phyloP scores from a whole-genome alignment of 2,113 vertebrate genomes.

The Danio rerio region GRCz12tu NC_133181.1:47289501-47290000 shows the following conservation, averaged over 20 bases:
- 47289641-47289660: too few species aligned
- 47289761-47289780: conserved; percentile 15
- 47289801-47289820: background rate
- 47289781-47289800: background rate
- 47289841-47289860: conserved; percentile 40
- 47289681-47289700: too few species aligned
- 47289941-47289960: conserved; percentile 54
- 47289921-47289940: conserved; percentile 57
- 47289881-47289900: conserved; percentile 49
- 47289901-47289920: conserved; percentile 48
- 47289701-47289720: too few species aligned
- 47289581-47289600: background rate
- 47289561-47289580: background rate
- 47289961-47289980: conserved; percentile 8
- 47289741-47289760: conserved; percentile 1
- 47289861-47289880: conserved; percentile 39
- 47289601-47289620: background rate
- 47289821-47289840: conserved; percentile 22
- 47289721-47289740: background rate
- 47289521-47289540: too few species aligned
- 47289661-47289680: too few species aligned
- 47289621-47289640: too few species aligned
- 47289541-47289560: background rate
- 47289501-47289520: too few species aligned
- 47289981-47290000: conserved; percentile 3